A percentile compares a stretch with the other conserved stretches of the same genome.
These are phyloP conservation scores for Tipula lateralis DNA, from an alignment of 2,888 invertebrate species.

Conservation along the genomic window DNA sequence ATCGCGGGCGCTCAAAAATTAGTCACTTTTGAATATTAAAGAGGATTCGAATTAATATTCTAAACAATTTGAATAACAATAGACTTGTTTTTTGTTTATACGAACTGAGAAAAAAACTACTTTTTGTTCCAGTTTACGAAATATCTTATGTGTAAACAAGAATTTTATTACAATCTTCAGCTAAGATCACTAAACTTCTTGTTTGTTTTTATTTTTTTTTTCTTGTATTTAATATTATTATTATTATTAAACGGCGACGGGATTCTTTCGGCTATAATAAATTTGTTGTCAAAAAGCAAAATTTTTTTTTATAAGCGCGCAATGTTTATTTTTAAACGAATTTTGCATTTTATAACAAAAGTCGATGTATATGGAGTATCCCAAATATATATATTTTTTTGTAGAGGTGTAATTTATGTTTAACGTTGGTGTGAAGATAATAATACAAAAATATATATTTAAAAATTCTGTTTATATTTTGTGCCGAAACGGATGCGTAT, in stretches of 20 bases:
- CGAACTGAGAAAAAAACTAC: not conserved
- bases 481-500: not conserved
- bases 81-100: not conserved
- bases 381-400: not conserved
- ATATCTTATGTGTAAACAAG: not conserved
- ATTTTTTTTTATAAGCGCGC: not conserved
- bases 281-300: not conserved
- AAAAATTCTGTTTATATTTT: not conserved
- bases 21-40: not conserved
- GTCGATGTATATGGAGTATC: not conserved
- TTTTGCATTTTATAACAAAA: not conserved
- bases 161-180: not conserved
- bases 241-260: not conserved
- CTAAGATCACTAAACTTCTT: constrained; percentile 20
- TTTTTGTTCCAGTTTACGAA: constrained; percentile 7
- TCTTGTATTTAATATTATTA: too few relatives aligned
- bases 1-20: not conserved
- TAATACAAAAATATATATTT: not conserved
- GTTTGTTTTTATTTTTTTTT: not conserved
- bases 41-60: not conserved
- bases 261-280: not conserved
- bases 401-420: not conserved
- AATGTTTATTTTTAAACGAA: not conserved
- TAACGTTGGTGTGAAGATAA: not conserved
- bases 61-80: not conserved